These are phyloP conservation scores for Axinella damicornis DNA, from an alignment of 37 sponge, comb jelly and placozoan genomes.

Conservation along the genomic window DNA sequence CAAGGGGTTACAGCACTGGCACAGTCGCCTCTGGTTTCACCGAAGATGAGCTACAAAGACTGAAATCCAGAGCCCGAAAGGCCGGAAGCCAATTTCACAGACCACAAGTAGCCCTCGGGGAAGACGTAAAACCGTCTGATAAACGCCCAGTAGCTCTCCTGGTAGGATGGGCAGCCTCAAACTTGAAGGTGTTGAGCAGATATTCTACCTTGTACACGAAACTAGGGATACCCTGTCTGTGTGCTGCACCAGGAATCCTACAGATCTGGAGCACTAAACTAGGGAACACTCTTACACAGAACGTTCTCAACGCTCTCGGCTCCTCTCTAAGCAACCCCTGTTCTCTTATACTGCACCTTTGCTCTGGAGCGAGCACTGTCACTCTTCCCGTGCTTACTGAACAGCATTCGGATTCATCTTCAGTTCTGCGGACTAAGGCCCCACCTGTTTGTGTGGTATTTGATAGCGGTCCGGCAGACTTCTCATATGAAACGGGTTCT, in stretches of 20 bases:
- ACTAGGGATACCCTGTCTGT: constrained; percentile 40
- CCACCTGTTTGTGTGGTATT: constrained; percentile 45
- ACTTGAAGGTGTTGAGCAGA: constrained; percentile 18
- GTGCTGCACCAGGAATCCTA: constrained; percentile 31
- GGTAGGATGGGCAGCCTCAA: constrained; percentile 66
- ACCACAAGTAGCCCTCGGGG: too few relatives aligned
- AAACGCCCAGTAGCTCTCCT: constrained; percentile 30
- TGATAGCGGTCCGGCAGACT: constrained; percentile 72
- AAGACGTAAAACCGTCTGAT: too few relatives aligned
- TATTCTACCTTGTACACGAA: constrained; percentile 57
- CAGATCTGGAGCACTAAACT: constrained; percentile 35
- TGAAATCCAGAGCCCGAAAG: too few relatives aligned
- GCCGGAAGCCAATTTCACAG: too few relatives aligned
- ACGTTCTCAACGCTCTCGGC: constrained; percentile 11
- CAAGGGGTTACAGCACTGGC: too few relatives aligned
- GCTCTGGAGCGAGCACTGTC: constrained; percentile 41
- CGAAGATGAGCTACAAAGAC: too few relatives aligned
- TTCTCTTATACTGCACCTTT: constrained; percentile 36
- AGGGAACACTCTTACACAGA: background rate
- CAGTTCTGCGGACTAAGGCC: constrained; percentile 1
- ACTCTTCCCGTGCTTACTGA: constrained; percentile 21
- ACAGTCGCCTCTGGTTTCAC: too few relatives aligned
- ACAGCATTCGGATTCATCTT: background rate
- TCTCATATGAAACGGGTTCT: constrained; percentile 38
- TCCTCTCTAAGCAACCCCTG: background rate